phyloP scores from a whole-genome alignment of 2,113 vertebrate genomes.

The Semicossyphus pulcher region DNA sequence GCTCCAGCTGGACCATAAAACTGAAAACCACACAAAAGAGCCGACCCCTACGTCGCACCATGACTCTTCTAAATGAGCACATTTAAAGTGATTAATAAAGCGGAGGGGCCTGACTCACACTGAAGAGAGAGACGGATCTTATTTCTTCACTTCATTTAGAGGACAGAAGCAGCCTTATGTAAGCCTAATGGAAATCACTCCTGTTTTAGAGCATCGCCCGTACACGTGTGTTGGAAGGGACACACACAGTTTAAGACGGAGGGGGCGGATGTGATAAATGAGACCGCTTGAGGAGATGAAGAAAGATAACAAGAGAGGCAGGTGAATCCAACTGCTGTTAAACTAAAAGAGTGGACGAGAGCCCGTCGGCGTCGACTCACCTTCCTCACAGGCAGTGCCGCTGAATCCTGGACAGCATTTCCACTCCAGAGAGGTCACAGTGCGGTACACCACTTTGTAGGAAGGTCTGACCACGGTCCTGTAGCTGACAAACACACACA shows the following conservation, averaged over 20 bases:
- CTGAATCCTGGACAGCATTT: constrained; percentile 92
- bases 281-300: not conserved
- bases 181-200: constrained; percentile 61
- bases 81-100: constrained; percentile 65
- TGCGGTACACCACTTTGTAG: constrained; percentile 93
- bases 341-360: no score
- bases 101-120: constrained; percentile 47
- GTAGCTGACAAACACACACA: constrained; percentile 85
- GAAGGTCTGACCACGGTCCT: constrained; percentile 89
- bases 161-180: constrained; percentile 60
- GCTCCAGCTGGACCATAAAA: constrained; percentile 62
- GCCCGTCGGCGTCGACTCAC: constrained; percentile 73
- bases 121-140: constrained; percentile 44
- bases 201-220: constrained; percentile 49
- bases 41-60: constrained; percentile 6
- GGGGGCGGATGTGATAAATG: not conserved
- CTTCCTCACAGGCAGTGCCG: constrained; percentile 89
- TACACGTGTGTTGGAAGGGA: constrained; percentile 36
- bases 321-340: not conserved
- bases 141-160: constrained; percentile 62
- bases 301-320: not conserved
- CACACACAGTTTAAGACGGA: not conserved
- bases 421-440: constrained; percentile 91
- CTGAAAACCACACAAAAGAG: constrained; percentile 53
- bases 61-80: constrained; percentile 35